Evolutionary conservation across 2,888 invertebrate species (phyloP), one percentile per base, ranked within the genome.

Genomic region (Halocaridina rubra): DNA sequence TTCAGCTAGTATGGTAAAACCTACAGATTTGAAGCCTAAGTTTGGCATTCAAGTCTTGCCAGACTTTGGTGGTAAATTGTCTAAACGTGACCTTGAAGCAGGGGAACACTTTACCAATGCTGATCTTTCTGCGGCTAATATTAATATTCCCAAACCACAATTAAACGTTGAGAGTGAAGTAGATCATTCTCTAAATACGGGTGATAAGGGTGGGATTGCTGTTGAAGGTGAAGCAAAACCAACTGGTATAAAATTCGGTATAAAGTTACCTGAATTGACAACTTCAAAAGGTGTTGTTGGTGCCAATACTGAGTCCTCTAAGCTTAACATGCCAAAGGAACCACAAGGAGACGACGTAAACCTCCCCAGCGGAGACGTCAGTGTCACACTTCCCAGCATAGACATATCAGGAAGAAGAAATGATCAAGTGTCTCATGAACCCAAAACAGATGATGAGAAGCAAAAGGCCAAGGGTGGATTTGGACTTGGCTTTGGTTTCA

Each of bases 31-130:
- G 24, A 75, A 61, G 53, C 8, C 61, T n/a, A 86, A 82, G 39
- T 86, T 86, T 24, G 86, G 86, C 39, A 76, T 86, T 59, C 82
- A 86, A 75, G 86, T 86, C 30, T 61, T 86, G 8, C 82, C 86
- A 8, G 86, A 86, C 32, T 33, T 86, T 46, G 75, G 79, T 2
- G 77, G 77, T 5, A 67, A 61, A 22, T 72, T 33, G 19, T 22
- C 77, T 10, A 80, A 72, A 33, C 69, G 32, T n/a, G 80, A 80
- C 24, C 16, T 78, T 33, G 82, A 82, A 57, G 77, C 82, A 32
- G 82, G 82, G 39, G 82, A 46, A 3, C 2, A 39, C 0, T n/a
- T 72, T 10, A 72, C 22, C n/a, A 72, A 71, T 57, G 59, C 39
- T 1, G 39, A 32, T 22, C 27, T 22, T 7, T 59, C 74, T 10